A percentile compares a stretch with the other conserved stretches of the same genome.
These are phyloP conservation scores for Oryctolagus cuniculus DNA, from an alignment of 2,113 vertebrate genomes.

Conservation along the genomic window mOryCun1.1 NC_091433.1:124253001-124253500, in stretches of 20 bases:
- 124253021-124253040: neutral
- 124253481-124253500: neutral
- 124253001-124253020: slow-evolving; percentile 26
- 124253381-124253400: neutral
- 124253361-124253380: neutral
- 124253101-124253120: neutral
- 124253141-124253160: slow-evolving; percentile 49
- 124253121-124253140: neutral
- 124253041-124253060: neutral
- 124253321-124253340: too few species aligned
- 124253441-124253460: neutral
- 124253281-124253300: neutral
- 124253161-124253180: slow-evolving; percentile 33
- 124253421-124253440: neutral
- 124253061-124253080: neutral
- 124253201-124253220: neutral
- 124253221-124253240: slow-evolving; percentile 9
- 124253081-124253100: neutral
- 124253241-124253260: neutral
- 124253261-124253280: slow-evolving; percentile 9
- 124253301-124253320: neutral
- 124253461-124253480: neutral
- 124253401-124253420: neutral
- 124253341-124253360: too few species aligned
- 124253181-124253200: neutral